A percentile compares a stretch with the other conserved stretches of the same genome.
phyloP scores from a whole-genome alignment of 2,113 vertebrate species.

The Lophochroa leadbeateri region DNA sequence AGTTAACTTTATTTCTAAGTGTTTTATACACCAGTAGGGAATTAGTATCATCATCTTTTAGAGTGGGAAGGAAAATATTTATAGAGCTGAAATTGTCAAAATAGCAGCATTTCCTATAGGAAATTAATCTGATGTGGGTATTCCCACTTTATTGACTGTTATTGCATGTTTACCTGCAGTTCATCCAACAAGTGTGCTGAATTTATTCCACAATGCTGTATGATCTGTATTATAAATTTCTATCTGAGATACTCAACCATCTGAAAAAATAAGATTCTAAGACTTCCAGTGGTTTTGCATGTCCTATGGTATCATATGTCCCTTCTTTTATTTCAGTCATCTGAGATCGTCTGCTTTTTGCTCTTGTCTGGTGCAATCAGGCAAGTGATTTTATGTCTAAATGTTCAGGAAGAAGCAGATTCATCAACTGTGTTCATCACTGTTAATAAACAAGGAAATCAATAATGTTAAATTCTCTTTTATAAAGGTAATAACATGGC shows the following conservation, averaged over 20 bases:
- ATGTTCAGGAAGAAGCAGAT: not conserved
- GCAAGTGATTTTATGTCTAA: not conserved
- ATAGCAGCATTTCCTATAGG: not conserved
- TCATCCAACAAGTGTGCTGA: not conserved
- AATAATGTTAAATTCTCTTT: not conserved
- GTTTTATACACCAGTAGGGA: not conserved
- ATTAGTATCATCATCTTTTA: not conserved
- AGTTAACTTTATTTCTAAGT: not conserved
- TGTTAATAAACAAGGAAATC: not conserved
- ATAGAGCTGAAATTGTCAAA: not conserved
- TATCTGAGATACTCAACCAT: not conserved
- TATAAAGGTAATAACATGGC: not conserved
- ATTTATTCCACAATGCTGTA: not conserved
- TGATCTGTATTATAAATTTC: not conserved
- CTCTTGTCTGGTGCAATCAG: not conserved
- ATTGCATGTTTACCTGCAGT: not conserved
- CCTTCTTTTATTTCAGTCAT: not conserved
- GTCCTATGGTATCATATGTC: not conserved
- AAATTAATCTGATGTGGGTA: not conserved
- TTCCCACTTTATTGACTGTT: not conserved
- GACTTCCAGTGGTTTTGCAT: not conserved
- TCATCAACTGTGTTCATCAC: not conserved
- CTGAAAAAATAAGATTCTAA: not conserved
- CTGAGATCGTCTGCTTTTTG: not conserved
- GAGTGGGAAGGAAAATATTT: not conserved